phyloP scores from a whole-genome alignment of 2,797 vertebrate genomes.

The Diceros bicornis region DNA sequence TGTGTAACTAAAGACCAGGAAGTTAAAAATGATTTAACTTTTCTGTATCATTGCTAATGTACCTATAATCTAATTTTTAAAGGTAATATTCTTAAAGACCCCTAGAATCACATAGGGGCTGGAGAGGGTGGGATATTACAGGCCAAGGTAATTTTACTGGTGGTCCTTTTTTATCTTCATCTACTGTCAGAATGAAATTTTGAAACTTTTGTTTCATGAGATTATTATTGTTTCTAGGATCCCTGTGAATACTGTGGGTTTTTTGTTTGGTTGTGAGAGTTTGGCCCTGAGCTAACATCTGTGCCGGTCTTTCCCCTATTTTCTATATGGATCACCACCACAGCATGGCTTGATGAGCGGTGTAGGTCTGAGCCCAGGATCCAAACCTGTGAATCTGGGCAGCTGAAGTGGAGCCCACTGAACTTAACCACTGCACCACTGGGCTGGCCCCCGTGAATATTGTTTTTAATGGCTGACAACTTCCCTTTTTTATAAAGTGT shows the following conservation, averaged over 20 bases:
- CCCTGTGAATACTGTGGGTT: background rate
- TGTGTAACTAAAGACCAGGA: conserved; percentile 14
- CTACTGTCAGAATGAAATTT: background rate
- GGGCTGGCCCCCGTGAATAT: background rate
- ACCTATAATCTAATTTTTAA: conserved; percentile 12
- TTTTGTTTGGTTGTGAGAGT: too few relatives aligned
- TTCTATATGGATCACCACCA: too few relatives aligned
- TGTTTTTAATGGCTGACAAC: background rate
- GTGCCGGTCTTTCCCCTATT: too few relatives aligned
- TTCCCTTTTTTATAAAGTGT: background rate
- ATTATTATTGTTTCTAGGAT: background rate
- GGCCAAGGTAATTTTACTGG: background rate
- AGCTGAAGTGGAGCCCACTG: too few relatives aligned
- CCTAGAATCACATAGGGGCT: background rate
- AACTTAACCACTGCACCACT: too few relatives aligned
- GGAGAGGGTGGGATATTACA: background rate
- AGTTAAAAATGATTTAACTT: conserved; percentile 29
- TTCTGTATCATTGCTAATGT: background rate
- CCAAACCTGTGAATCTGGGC: too few relatives aligned
- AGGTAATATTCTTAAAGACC: background rate
- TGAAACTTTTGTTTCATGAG: background rate
- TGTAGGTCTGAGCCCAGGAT: too few relatives aligned
- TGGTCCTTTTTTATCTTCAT: background rate
- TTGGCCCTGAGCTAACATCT: too few relatives aligned
- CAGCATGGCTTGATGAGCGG: too few relatives aligned